phyloP scores from a whole-genome alignment of 2,113 vertebrate species.

The Dryoscopus gambensis region DNA sequence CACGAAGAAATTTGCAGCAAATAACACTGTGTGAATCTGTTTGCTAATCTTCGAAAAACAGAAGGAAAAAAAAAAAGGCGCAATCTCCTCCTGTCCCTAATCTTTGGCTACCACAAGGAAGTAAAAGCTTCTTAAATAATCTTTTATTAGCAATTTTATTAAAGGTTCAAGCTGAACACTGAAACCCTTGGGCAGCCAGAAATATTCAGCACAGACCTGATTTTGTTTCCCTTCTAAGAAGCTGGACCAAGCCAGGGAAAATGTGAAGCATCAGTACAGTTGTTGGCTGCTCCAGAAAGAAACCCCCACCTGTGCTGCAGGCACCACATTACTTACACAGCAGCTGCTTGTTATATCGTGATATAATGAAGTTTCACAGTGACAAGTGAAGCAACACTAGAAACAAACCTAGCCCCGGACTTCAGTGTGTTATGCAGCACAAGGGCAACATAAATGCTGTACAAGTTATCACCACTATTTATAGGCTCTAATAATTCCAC shows the following conservation, averaged over 20 bases:
- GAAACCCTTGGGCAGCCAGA: not conserved
- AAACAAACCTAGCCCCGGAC: not conserved
- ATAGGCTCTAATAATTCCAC: not conserved
- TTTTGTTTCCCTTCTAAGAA: not conserved
- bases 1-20: fast-evolving
- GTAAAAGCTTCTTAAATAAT: not conserved
- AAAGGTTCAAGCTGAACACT: not conserved
- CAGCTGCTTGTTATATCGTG: not conserved
- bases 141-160: not conserved
- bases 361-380: not conserved
- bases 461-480: not conserved
- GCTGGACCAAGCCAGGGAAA: not conserved
- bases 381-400: not conserved
- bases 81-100: not conserved
- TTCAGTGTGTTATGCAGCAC: not conserved
- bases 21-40: not conserved
- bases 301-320: not conserved
- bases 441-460: not conserved
- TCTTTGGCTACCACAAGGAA: not conserved
- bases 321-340: not conserved
- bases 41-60: not conserved
- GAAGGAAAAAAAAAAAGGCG: no score
- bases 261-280: not conserved
- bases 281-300: not conserved
- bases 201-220: not conserved